Evolutionary conservation across 2,888 invertebrate species (phyloP).

Genomic region (Eilema griseolum): DNA sequence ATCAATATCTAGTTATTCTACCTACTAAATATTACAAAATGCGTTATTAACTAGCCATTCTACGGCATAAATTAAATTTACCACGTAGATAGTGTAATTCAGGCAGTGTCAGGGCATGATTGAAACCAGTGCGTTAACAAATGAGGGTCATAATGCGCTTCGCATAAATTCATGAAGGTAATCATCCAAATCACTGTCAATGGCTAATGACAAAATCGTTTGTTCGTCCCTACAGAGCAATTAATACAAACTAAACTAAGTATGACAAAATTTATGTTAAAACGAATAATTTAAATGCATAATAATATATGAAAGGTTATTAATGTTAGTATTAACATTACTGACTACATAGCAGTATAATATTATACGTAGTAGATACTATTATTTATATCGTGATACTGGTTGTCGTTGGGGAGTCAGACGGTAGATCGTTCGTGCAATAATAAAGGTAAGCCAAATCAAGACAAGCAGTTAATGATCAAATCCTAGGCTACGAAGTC

Average conservation of each 20-base stretch:
- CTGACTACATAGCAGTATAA: too few species aligned
- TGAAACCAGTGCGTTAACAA: conserved; percentile 46
- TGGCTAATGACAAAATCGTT: conserved; percentile 49
- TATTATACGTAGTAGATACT: too few species aligned
- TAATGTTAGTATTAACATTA: background rate
- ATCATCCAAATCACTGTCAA: conserved; percentile 53
- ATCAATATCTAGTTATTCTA: background rate
- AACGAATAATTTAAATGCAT: background rate
- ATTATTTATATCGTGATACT: too few species aligned
- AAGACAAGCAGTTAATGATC: too few species aligned
- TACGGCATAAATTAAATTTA: conserved; percentile 23
- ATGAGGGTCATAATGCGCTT: conserved; percentile 44
- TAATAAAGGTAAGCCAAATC: too few species aligned
- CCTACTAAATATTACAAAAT: background rate
- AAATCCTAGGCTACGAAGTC: too few species aligned
- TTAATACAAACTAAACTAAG: conserved; percentile 36
- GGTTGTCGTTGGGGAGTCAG: too few species aligned
- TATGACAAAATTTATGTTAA: conserved; percentile 2
- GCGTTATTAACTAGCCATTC: background rate
- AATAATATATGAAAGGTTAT: background rate
- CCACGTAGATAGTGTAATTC: conserved; percentile 37
- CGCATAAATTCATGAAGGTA: conserved; percentile 46
- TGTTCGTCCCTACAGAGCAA: conserved; percentile 36
- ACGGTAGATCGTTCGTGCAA: too few species aligned
- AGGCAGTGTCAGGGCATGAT: conserved; percentile 40